A percentile compares a stretch with the other conserved stretches of the same genome.
Conservation (phyloP, 2,888 invertebrate genomes). For the Cremastobaeus sp. region DNA sequence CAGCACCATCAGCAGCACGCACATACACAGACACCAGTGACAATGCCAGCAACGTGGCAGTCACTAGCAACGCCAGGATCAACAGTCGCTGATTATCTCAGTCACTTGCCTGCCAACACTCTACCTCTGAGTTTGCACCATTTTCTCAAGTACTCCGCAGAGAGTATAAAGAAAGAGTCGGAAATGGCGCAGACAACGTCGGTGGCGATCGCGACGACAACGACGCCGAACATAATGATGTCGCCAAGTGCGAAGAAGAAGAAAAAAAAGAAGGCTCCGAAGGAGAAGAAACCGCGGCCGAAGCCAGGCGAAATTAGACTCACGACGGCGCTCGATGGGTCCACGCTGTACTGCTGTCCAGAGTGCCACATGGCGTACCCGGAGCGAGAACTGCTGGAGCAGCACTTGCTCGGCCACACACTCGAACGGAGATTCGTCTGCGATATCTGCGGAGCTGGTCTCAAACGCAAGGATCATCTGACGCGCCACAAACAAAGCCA, state of each 20-base stretch:
- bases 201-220: constrained; percentile 76
- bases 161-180: constrained; percentile 86
- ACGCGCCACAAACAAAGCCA: constrained; percentile 93
- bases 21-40: constrained; percentile 77
- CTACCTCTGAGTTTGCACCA: constrained; percentile 89
- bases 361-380: constrained; percentile 95
- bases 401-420: constrained; percentile 92
- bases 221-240: constrained; percentile 72
- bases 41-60: constrained; percentile 85
- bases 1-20: constrained; percentile 78
- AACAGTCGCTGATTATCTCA: constrained; percentile 91
- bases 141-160: constrained; percentile 89
- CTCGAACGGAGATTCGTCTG: constrained; percentile 91
- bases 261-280: constrained; percentile 87
- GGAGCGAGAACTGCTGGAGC: constrained; percentile 89
- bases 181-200: constrained; percentile 79
- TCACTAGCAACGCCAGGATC: constrained; percentile 85
- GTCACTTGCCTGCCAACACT: constrained; percentile 86
- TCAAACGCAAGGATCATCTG: constrained; percentile 91
- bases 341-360: constrained; percentile 91
- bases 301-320: constrained; percentile 91
- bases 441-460: constrained; percentile 92
- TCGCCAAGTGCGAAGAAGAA: constrained; percentile 82
- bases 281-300: constrained; percentile 90
- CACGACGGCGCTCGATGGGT: constrained; percentile 89